These are phyloP conservation scores for Tetranychus urticae DNA, from an alignment of 1,140 invertebrate genomes.

Conservation along the genomic window DNA sequence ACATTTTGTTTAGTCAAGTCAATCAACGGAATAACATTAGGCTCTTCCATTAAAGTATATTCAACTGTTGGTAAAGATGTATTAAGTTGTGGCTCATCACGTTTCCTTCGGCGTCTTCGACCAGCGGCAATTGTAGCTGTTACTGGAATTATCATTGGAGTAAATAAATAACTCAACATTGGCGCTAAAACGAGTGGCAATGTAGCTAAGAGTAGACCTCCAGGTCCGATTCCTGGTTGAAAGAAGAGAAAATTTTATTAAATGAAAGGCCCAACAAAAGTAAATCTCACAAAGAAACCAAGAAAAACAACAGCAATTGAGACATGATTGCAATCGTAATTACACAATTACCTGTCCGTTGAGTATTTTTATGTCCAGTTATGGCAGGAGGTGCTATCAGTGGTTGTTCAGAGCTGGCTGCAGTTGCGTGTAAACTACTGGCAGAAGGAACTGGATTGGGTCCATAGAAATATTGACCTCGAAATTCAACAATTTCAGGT, in stretches of 20 bases:
- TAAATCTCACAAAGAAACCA: neutral
- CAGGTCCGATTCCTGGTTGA: constrained; percentile 4
- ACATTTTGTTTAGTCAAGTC: neutral
- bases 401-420: neutral
- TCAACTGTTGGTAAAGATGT: neutral
- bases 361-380: neutral
- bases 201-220: constrained; percentile 8
- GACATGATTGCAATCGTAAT: neutral
- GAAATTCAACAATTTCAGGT: constrained; percentile 9
- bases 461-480: constrained; percentile 10
- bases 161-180: constrained; percentile 7
- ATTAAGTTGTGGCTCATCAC: neutral
- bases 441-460: neutral
- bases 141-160: constrained; percentile 9
- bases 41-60: neutral
- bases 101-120: neutral
- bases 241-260: neutral
- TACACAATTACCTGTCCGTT: neutral
- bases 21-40: neutral
- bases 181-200: constrained; percentile 6
- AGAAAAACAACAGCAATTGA: neutral
- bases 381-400: neutral
- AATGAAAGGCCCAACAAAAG: neutral
- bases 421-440: neutral
- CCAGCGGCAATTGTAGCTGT: constrained; percentile 9